phyloP scores from a whole-genome alignment of 2,888 invertebrate species.

The Phorcus lineatus region DNA sequence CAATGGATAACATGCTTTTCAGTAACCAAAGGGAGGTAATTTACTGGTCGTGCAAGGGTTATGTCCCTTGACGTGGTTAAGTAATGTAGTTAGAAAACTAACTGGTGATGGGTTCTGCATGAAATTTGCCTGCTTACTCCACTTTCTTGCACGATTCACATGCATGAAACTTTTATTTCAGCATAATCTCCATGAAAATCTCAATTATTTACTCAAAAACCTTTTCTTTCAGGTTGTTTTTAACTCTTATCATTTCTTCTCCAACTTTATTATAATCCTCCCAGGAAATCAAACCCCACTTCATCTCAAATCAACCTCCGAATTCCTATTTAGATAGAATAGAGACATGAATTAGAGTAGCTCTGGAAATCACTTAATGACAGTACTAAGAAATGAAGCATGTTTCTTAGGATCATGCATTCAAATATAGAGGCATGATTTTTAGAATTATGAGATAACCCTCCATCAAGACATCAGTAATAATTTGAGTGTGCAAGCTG shows the following conservation, averaged over 20 bases:
- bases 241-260: neutral
- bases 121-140: neutral
- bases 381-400: too few relatives aligned
- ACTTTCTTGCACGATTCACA: neutral
- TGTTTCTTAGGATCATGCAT: too few relatives aligned
- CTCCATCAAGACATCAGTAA: too few relatives aligned
- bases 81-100: neutral
- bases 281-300: conserved; percentile 5
- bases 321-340: too few relatives aligned
- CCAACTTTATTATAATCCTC: neutral
- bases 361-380: too few relatives aligned
- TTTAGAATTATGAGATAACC: too few relatives aligned
- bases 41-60: neutral
- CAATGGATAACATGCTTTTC: too few relatives aligned
- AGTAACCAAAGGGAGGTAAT: conserved; percentile 12
- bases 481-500: too few relatives aligned
- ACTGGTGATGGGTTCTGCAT: neutral
- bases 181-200: neutral
- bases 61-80: neutral
- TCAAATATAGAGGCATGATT: too few relatives aligned
- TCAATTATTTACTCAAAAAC: neutral
- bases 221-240: neutral
- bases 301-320: too few relatives aligned
- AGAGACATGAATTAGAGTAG: too few relatives aligned
- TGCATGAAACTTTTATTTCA: neutral